phyloP scores from a whole-genome alignment of 1,140 invertebrate species.

The Leptinotarsa undecemlineata region DNA sequence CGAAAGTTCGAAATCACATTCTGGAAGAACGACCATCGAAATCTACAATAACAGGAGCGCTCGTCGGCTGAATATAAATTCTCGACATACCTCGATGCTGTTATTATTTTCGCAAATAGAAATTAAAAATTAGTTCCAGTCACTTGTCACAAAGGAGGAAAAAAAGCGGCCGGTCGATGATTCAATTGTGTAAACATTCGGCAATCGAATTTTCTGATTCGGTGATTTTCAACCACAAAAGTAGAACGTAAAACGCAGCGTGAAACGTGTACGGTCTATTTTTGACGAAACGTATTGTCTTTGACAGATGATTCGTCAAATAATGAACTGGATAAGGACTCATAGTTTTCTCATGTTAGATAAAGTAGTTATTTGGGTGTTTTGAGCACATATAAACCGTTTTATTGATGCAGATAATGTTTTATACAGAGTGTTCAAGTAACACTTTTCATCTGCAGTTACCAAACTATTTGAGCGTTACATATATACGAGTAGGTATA shows the following conservation, averaged over 20 bases:
- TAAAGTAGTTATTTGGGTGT: too few species aligned
- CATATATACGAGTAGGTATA: too few species aligned
- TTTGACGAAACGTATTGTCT: background rate
- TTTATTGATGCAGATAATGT: too few species aligned
- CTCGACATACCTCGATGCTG: conserved; percentile 48
- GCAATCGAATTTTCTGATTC: conserved; percentile 25
- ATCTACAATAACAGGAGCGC: conserved; percentile 51
- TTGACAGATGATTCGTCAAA: background rate
- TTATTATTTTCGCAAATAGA: conserved; percentile 51
- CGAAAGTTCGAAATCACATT: conserved; percentile 39
- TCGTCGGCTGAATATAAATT: conserved; percentile 52
- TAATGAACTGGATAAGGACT: too few species aligned
- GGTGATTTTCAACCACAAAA: conserved; percentile 12
- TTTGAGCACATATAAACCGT: too few species aligned
- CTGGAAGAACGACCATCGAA: conserved; percentile 52
- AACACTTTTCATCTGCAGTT: too few species aligned
- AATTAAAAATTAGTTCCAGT: conserved; percentile 52
- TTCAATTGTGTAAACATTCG: conserved; percentile 30
- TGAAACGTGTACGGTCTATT: background rate
- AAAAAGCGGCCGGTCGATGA: conserved; percentile 17
- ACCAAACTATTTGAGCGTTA: too few species aligned
- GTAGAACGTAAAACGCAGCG: background rate
- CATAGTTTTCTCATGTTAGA: too few species aligned
- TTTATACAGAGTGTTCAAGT: too few species aligned
- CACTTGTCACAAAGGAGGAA: conserved; percentile 37